A percentile compares a stretch with the other conserved stretches of the same genome.
These are phyloP conservation scores for Leucophenga maculata DNA, from an alignment of 2,888 invertebrate species.

Conservation along the genomic window DNA sequence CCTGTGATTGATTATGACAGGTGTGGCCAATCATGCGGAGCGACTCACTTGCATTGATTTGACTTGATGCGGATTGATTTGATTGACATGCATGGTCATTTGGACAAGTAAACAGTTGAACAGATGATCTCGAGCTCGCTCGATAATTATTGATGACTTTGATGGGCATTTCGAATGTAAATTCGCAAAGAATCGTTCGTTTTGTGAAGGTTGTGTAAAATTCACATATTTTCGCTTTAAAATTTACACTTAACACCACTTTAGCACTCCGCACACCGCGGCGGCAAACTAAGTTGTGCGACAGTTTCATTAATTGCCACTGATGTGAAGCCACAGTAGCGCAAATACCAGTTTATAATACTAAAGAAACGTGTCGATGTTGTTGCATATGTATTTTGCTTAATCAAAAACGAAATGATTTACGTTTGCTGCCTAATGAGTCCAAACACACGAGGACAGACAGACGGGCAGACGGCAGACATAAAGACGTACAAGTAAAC, in stretches of 20 bases:
- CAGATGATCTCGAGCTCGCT: neutral
- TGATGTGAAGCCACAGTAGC: constrained; percentile 38
- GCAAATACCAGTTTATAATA: constrained; percentile 4
- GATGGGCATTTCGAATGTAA: constrained; percentile 12
- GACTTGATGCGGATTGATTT: constrained; percentile 53
- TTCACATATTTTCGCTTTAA: constrained; percentile 34
- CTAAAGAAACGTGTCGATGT: constrained; percentile 1
- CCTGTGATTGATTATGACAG: constrained; percentile 60
- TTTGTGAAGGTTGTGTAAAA: too few relatives aligned
- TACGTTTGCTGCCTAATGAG: constrained; percentile 64
- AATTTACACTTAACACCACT: constrained; percentile 60
- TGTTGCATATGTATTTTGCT: constrained; percentile 46
- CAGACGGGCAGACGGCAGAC: constrained; percentile 18
- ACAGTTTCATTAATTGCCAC: constrained; percentile 68
- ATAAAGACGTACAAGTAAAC: constrained; percentile 20
- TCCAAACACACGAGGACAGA: constrained; percentile 50
- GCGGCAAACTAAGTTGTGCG: constrained; percentile 35
- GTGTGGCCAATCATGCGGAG: constrained; percentile 56
- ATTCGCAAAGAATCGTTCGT: too few relatives aligned
- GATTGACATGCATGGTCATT: constrained; percentile 57
- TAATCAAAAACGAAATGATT: constrained; percentile 66
- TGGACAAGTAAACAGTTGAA: constrained; percentile 1
- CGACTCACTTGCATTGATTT: constrained; percentile 33
- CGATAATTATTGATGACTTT: constrained; percentile 20
- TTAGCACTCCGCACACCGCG: constrained; percentile 22